Evolutionary conservation across 2,113 vertebrate species (phyloP), one percentile per base, ranked within the genome.

Genomic region (Ailuropoda melanoleuca): DNA sequence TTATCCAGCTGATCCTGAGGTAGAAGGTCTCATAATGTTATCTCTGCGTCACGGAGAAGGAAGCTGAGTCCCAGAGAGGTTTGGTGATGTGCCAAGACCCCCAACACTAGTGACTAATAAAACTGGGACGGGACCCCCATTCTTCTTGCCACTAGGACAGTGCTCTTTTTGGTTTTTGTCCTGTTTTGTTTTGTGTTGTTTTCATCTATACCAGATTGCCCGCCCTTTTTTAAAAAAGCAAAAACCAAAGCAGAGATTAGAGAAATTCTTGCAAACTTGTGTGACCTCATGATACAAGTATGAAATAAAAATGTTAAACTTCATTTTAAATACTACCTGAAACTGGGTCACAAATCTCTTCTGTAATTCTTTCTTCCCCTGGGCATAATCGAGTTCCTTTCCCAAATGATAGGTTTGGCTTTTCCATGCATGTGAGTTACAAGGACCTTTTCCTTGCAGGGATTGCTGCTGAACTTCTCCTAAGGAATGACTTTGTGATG

Each of bases 281-380:
- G 7, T 58, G 39, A 88, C n/a, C 17, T 93, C 24, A 58, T 70
- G 53, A 80, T 74, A 96, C 37, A 93, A 84, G n/a, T 75, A 66
- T 82, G 53, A 93, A 70, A 93, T 93, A 31, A 93, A 90, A 97
- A 62, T 48, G 6, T 68, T 90, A 46, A 56, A 43, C 23, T 95
- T 96, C 50, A 55, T 43, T 96, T 81, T 58, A 85, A 95, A 75
- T 82, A 58, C 43, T 85, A 8, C 53, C 14, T 56, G n/a, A 56
- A 88, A 86, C 43, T 95, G 58, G 89, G 53, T 78, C 82, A 39
- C 34, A 9, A 56, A 75, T 90, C 50, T 68, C 29, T 48, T 75
- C 60, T 43, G 11, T 24, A 55, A 48, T n/a, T 58, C 90, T 86
- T 94, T n/a, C 26, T 81, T 53, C 29, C 24, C 2, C 0, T 34